Evolutionary conservation across 2,888 invertebrate genomes (phyloP), one percentile per base, ranked within the genome.

Genomic region (Andrena marginata): DNA sequence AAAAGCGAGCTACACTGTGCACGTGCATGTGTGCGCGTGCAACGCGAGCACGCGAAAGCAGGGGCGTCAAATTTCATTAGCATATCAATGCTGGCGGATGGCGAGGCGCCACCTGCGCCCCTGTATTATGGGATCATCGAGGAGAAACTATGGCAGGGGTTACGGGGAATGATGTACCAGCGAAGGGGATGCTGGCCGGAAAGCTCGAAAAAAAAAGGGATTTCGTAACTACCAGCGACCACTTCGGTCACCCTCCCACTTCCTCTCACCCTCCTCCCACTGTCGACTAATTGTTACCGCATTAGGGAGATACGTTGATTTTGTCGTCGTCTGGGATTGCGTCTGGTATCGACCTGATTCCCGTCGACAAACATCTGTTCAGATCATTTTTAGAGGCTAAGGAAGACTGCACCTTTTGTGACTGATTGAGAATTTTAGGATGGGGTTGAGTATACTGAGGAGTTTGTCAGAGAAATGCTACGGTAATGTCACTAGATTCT

Each of bases 61-160:
- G 92, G 93, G 92, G 94, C 92, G 92, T 93, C 94, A 94, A 94
- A 94, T 94, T 94, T 94, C 94, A 94, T 94, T 94, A 94, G 93
- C 94, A 94, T 94, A 94, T 94, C 94, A 94, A 94, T 94, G 93
- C 92, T 93, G 93, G 93, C 89, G 93, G 92, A 93, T 93, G 93
- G 93, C 90, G 90, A 90, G 91, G 92, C 92, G 92, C 93, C 93
- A 93, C 93, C 93, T 93, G 93, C 92, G 93, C 87, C 93, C 91
- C 79, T 71, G 91, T 89, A 92, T 93, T 92, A 93, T 90, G 90
- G 93, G 93, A 93, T 93, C 93, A 93, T 90, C 86, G 89, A 75
- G 87, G 20, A 56, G 73, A 82, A 77, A 23, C 69, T 16, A 71
- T 56, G 75, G 78, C 69, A 51, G 73, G 77, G 63, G 62, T 59